Evolutionary conservation across 2,888 invertebrate species (phyloP).

Genomic region (Melanchra persicariae): DNA sequence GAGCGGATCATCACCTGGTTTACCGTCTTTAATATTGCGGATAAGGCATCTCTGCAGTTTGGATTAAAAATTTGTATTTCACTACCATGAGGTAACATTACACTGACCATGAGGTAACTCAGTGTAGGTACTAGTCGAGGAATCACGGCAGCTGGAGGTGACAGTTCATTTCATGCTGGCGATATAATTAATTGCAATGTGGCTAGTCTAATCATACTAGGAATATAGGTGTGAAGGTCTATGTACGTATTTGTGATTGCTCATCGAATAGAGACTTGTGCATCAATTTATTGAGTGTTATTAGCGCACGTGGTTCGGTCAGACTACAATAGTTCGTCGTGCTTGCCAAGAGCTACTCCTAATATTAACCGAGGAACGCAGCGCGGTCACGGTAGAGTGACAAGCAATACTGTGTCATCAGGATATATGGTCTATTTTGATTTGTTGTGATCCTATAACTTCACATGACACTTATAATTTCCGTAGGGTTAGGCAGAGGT

Average conservation of each 20-base stretch:
- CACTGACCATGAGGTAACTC: background rate
- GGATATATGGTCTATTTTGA: conserved; percentile 20
- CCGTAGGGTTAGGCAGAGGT: background rate
- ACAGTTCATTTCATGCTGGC: too few species aligned
- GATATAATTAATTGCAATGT: too few species aligned
- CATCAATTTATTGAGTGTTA: conserved; percentile 19
- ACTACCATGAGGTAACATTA: too few species aligned
- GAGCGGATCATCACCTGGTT: too few species aligned
- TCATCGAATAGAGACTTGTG: background rate
- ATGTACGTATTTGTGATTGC: background rate
- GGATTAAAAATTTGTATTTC: background rate
- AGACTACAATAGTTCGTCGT: conserved; percentile 52
- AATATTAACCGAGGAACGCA: conserved; percentile 69
- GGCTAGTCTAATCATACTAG: too few species aligned
- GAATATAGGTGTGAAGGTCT: background rate
- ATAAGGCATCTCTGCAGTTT: background rate
- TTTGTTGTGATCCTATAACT: background rate
- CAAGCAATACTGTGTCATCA: conserved; percentile 8
- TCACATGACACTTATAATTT: background rate
- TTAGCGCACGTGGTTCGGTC: conserved; percentile 32
- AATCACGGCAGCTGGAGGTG: background rate
- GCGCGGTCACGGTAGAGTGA: conserved; percentile 24
- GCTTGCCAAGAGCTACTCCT: conserved; percentile 71
- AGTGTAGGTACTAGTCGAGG: background rate
- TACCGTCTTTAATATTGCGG: background rate